A percentile compares a stretch with the other conserved stretches of the same genome.
Evolutionary conservation across 2,888 invertebrate species (phyloP).

Genomic region (Caprella mutica): DNA sequence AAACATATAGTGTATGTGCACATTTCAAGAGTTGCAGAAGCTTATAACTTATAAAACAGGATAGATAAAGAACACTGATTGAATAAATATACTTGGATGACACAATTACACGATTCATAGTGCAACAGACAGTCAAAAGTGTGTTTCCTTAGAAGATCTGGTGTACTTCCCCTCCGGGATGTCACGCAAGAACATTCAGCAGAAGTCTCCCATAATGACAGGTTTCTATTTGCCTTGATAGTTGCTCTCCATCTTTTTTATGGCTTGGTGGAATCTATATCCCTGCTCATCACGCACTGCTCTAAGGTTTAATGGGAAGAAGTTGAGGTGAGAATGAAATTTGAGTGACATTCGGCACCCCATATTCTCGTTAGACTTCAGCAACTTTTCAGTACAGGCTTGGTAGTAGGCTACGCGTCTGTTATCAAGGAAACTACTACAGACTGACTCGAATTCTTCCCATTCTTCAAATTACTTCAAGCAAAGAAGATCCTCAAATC

Average conservation of each 20-base stretch:
- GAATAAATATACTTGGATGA: slow-evolving; percentile 4
- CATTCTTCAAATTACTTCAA: background rate
- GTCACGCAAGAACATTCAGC: background rate
- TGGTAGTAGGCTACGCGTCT: background rate
- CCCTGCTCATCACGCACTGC: background rate
- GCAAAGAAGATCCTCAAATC: background rate
- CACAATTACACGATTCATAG: slow-evolving; percentile 1
- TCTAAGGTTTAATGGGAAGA: background rate
- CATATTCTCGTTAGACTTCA: slow-evolving; percentile 8
- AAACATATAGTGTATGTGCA: background rate
- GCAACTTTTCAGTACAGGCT: slow-evolving; percentile 7
- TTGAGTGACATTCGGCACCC: slow-evolving; percentile 2
- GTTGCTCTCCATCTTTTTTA: background rate
- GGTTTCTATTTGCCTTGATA: background rate
- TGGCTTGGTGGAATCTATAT: background rate
- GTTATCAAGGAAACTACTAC: background rate
- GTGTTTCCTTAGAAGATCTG: background rate
- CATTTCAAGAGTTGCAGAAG: background rate
- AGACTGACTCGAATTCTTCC: slow-evolving; percentile 5
- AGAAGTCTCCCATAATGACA: background rate
- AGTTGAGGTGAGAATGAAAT: background rate
- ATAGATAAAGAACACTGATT: background rate
- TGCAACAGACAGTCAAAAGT: background rate
- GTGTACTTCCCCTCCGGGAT: slow-evolving; percentile 1
- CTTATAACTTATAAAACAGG: background rate